phyloP scores from a whole-genome alignment of 1,140 invertebrate genomes.

The Zaprionus inermis region DNA sequence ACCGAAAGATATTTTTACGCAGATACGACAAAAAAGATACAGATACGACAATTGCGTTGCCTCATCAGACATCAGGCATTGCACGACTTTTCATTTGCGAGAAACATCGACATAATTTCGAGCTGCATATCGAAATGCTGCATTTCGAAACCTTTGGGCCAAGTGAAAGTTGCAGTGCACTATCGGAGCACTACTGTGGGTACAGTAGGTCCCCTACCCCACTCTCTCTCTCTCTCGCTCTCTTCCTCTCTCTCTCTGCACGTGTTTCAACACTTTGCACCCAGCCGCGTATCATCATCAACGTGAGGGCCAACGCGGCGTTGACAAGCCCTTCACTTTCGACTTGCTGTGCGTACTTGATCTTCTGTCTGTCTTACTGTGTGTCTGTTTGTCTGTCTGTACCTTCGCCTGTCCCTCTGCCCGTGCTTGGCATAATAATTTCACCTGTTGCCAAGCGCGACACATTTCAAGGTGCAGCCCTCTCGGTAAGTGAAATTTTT shows the following conservation, averaged over 20 bases:
- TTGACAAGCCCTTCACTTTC: conserved; percentile 72
- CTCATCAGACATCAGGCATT: conserved; percentile 30
- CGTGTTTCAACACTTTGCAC: conserved; percentile 32
- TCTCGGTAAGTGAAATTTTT: background rate
- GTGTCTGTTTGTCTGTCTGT: background rate
- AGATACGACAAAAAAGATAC: background rate
- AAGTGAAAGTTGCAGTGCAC: conserved; percentile 40
- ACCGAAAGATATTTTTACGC: background rate
- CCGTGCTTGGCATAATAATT: conserved; percentile 66
- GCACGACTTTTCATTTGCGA: conserved; percentile 54
- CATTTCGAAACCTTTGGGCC: conserved; percentile 7
- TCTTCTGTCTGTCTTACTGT: background rate
- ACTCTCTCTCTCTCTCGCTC: conserved; percentile 11
- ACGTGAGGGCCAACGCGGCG: conserved; percentile 6
- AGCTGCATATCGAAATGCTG: background rate
- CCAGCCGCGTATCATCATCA: background rate
- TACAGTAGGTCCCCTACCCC: conserved; percentile 6
- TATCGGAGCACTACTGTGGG: conserved; percentile 5
- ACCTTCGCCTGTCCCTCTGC: conserved; percentile 23
- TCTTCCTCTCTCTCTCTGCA: conserved; percentile 41
- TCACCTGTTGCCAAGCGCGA: conserved; percentile 34
- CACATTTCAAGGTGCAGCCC: conserved; percentile 32
- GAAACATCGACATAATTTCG: background rate
- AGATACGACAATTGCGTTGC: conserved; percentile 18
- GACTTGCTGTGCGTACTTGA: conserved; percentile 1